A percentile compares a stretch with the other conserved stretches of the same genome.
Conservation (phyloP, 2,113 vertebrate genomes). For the Glaucomys volans region DNA sequence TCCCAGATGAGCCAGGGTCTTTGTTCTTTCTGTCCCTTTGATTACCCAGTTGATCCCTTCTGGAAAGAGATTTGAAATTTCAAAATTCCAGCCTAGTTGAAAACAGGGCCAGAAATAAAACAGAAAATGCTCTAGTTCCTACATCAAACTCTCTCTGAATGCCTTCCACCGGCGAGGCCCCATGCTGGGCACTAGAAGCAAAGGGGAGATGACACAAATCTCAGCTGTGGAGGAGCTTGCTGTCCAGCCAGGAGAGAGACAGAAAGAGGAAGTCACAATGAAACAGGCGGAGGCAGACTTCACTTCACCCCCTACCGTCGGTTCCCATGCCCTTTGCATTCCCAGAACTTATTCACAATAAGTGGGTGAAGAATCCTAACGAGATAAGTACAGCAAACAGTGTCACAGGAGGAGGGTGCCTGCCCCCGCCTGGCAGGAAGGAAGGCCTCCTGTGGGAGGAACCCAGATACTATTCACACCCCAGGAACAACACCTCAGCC, state of each 20-base stretch:
- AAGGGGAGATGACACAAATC: background rate
- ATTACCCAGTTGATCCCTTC: background rate
- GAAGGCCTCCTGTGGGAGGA: too few species aligned
- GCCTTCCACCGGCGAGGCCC: background rate
- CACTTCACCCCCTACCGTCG: background rate
- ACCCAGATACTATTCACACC: rapidly evolving
- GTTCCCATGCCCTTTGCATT: background rate
- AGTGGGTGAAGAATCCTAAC: background rate
- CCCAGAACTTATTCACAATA: background rate
- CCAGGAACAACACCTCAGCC: background rate
- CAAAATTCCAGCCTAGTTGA: background rate
- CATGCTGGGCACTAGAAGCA: background rate
- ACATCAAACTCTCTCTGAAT: background rate
- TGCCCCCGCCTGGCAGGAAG: background rate
- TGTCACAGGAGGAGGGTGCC: rapidly evolving
- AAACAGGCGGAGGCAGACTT: background rate
- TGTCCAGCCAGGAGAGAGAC: background rate
- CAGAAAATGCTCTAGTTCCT: background rate
- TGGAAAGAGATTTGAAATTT: slow-evolving; percentile 28
- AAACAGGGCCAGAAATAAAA: background rate
- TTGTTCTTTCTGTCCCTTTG: slow-evolving; percentile 4
- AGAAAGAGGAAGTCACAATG: background rate
- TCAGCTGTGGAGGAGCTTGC: background rate
- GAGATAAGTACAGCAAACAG: background rate
- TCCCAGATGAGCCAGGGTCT: background rate